Evolutionary conservation across 2,113 vertebrate genomes (phyloP), one percentile per base, ranked within the genome.

Genomic region (Drymodes brunneopygia): DNA sequence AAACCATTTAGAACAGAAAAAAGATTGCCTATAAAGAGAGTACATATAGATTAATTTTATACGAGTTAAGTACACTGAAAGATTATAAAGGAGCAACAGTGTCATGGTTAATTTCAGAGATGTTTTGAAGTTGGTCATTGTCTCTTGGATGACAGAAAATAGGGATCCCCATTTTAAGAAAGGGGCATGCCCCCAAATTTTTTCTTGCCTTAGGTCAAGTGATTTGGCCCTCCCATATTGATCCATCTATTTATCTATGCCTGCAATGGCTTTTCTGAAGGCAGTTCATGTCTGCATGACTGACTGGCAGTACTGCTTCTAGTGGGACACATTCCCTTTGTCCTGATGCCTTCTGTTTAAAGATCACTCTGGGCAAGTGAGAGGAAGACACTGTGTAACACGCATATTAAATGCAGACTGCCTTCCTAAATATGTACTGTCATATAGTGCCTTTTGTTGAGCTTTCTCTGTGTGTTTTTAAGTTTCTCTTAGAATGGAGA

Each of bases 181-280:
- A 94, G 92, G 86, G 71, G 79, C 87, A 94, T 91, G 86, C 67
- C 91, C 88, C 54, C 38, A 48, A 89, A 92, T 94, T 88, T 96
- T 90, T 95, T 90, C 90, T 92, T 94, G 88, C 88, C 82, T 93
- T 86, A 95, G 92, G 94, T 97, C 91, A 96, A 97, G 88, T 95
- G 95, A 93, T 96, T 96, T 95, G 96, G 90, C 95, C 94, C 88
- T 97, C 91, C 90, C 94, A 88, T 96, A 93, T 84, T 95, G 92
- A 95, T 96, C 85, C 90, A 91, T 81, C 96, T 94, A 87, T 95
- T 97, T 95, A 92, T 88, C 83, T 88, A 75, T 94, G 92, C 83
- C 88, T 96, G 81, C 82, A 95, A 64, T 95, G 90, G 71, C 92
- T 95, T 96, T 93, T 93, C 90, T 95, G 88, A 93, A 93, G 95